phyloP scores from a whole-genome alignment of 2,888 invertebrate species.

The Melanargia galathea region DNA sequence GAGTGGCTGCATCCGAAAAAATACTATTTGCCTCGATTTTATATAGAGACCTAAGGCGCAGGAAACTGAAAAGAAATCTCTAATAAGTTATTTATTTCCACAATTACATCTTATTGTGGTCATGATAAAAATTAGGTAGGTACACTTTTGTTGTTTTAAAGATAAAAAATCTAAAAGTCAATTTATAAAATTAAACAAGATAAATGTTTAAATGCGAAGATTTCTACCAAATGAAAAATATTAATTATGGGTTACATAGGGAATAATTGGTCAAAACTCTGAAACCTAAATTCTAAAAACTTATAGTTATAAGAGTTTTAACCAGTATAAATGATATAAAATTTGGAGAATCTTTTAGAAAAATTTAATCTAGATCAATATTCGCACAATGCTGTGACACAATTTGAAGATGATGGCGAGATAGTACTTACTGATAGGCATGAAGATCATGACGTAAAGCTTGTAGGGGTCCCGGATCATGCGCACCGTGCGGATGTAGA shows the following conservation, averaged over 20 bases:
- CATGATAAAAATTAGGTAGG: too few species aligned
- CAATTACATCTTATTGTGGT: background rate
- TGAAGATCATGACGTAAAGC: constrained; percentile 87
- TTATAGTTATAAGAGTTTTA: too few species aligned
- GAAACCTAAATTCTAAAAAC: too few species aligned
- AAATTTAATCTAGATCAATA: background rate
- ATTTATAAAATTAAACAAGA: too few species aligned
- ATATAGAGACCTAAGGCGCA: constrained; percentile 87
- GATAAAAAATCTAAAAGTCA: too few species aligned
- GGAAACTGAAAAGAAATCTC: constrained; percentile 68
- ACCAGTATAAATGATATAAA: too few species aligned
- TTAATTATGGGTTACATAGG: too few species aligned
- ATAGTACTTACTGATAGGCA: constrained; percentile 83
- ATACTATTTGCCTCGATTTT: constrained; percentile 83
- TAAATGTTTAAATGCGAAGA: too few species aligned
- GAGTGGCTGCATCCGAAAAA: constrained; percentile 84
- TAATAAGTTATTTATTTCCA: background rate
- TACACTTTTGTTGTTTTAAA: too few species aligned
- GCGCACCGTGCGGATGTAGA: constrained; percentile 84
- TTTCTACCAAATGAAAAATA: too few species aligned
- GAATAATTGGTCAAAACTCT: too few species aligned
- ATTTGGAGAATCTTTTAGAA: background rate
- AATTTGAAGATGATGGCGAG: background rate
- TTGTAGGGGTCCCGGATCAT: constrained; percentile 87
- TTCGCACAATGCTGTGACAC: background rate